Evolutionary conservation across 1,140 invertebrate species (phyloP).

Genomic region (Antheraea mylitta): DNA sequence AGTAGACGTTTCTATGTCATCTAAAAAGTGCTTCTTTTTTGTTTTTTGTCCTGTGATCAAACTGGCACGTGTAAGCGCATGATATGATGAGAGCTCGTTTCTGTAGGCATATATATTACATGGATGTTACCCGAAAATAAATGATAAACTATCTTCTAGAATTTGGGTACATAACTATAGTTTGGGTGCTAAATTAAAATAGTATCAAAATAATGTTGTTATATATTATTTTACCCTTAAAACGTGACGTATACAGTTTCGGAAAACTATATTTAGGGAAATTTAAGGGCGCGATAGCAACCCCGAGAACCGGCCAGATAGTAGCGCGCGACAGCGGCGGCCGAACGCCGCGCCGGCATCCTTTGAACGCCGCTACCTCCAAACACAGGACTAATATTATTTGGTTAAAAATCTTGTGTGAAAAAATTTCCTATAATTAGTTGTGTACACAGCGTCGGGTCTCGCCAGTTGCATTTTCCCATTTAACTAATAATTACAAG

Average conservation of each 20-base stretch:
- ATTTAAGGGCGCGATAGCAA: conserved; percentile 16
- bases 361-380: conserved; percentile 24
- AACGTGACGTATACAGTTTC: neutral
- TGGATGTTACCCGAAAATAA: too few species aligned
- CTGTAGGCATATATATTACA: too few species aligned
- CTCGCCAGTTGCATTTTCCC: conserved; percentile 40
- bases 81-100: too few species aligned
- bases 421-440: conserved; percentile 49
- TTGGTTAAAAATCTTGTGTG: conserved; percentile 40
- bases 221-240: too few species aligned
- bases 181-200: too few species aligned
- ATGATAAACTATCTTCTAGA: too few species aligned
- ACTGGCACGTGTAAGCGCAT: too few species aligned
- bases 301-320: conserved; percentile 42
- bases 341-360: conserved; percentile 49
- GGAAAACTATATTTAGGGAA: neutral
- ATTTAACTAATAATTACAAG: conserved; percentile 25
- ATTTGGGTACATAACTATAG: too few species aligned
- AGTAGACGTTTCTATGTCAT: too few species aligned
- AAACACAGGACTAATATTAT: conserved; percentile 27
- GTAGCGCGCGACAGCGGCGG: conserved; percentile 54
- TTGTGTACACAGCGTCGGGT: conserved; percentile 28
- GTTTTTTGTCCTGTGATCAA: too few species aligned
- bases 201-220: too few species aligned
- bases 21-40: too few species aligned